Evolutionary conservation across 2,113 vertebrate genomes (phyloP).

Genomic region (Xiphophorus hellerii): DNA sequence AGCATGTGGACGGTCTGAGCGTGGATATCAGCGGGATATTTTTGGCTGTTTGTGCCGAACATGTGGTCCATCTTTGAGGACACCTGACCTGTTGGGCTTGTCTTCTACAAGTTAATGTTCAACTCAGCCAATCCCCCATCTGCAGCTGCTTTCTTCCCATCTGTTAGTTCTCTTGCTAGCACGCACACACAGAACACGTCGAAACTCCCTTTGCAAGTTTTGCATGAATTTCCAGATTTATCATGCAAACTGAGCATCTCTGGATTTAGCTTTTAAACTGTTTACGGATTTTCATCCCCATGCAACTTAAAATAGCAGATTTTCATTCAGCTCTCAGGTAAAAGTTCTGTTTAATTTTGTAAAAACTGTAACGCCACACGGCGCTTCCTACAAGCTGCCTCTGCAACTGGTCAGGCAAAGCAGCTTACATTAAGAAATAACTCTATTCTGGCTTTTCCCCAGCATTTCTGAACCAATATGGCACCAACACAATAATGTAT

Average conservation of each 20-base stretch:
- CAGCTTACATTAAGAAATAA: slow-evolving; percentile 22
- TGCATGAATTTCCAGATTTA: slow-evolving; percentile 21
- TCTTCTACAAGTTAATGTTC: slow-evolving; percentile 57
- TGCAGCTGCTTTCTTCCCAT: slow-evolving; percentile 63
- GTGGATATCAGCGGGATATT: slow-evolving; percentile 37
- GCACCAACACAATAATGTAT: slow-evolving; percentile 12
- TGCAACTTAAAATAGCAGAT: slow-evolving; percentile 33
- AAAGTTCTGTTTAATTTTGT: slow-evolving; percentile 51
- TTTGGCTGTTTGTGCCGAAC: slow-evolving; percentile 56
- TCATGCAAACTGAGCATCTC: slow-evolving; percentile 19
- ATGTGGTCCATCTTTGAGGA: slow-evolving; percentile 53
- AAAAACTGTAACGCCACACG: slow-evolving; percentile 52
- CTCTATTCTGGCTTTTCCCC: slow-evolving; percentile 5
- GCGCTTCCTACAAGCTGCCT: slow-evolving; percentile 63
- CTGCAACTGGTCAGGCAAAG: slow-evolving; percentile 16
- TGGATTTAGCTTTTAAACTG: neutral
- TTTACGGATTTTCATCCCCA: slow-evolving; percentile 18
- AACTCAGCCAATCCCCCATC: slow-evolving; percentile 44
- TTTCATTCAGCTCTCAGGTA: slow-evolving; percentile 30
- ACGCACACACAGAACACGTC: neutral
- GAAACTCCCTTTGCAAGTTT: slow-evolving; percentile 21
- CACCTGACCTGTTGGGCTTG: slow-evolving; percentile 49
- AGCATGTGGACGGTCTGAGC: neutral
- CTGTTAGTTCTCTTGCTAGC: slow-evolving; percentile 40
- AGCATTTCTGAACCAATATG: slow-evolving; percentile 4